These are phyloP conservation scores for Turdus rufiventris DNA, from an alignment of 2,113 vertebrate genomes.

Conservation along the genomic window DNA sequence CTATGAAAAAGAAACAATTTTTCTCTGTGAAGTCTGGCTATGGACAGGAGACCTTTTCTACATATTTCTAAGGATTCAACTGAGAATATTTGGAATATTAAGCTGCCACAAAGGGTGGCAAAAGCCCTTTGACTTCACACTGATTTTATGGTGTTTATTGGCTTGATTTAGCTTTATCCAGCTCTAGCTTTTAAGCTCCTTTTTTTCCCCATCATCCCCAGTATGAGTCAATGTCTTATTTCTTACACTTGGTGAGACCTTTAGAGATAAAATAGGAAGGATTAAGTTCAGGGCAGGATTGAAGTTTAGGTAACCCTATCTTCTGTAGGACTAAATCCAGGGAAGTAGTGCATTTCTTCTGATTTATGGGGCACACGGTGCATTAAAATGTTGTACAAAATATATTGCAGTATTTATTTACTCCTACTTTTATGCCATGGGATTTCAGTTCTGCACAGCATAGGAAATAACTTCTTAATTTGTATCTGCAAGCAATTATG, in stretches of 20 bases:
- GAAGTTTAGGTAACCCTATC: not conserved
- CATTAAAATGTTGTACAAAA: not conserved
- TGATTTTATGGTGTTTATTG: not conserved
- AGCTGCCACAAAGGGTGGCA: not conserved
- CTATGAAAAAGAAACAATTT: not conserved
- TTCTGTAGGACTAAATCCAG: not conserved
- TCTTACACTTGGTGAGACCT: not conserved
- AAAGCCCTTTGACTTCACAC: not conserved
- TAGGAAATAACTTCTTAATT: not conserved
- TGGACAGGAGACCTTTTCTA: not conserved
- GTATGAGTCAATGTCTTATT: not conserved
- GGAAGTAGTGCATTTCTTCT: not conserved
- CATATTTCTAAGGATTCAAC: not conserved
- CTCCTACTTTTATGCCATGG: not conserved
- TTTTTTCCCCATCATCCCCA: not conserved
- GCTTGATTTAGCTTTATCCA: not conserved
- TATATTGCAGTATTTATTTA: not conserved
- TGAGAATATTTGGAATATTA: not conserved
- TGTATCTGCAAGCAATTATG: constrained; percentile 4
- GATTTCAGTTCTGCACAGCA: not conserved
- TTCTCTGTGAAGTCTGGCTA: not conserved
- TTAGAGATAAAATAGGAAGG: not conserved
- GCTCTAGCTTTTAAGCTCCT: not conserved
- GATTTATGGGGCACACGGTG: not conserved
- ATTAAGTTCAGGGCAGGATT: not conserved